Percentiles rank a stretch among this genome's conserved stretches.
These are phyloP conservation scores for Regulus satrapa DNA, from an alignment of 2,113 vertebrate species.

Conservation along the genomic window DNA sequence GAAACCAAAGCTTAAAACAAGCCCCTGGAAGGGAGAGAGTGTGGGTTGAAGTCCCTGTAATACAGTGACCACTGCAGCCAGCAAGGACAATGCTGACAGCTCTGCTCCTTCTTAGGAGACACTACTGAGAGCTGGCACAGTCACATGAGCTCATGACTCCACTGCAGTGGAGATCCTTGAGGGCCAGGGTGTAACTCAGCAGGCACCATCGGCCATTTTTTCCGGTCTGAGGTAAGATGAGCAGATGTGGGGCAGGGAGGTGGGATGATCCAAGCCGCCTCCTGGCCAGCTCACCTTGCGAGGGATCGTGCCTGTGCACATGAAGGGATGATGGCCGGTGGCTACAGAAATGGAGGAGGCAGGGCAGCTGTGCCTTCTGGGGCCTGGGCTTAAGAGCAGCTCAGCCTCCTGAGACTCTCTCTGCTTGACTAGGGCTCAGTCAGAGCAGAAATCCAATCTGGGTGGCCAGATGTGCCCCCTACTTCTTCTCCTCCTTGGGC, in stretches of 20 bases:
- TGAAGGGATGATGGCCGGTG: rapidly evolving
- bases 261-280: not conserved
- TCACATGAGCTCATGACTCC: not conserved
- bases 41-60: not conserved
- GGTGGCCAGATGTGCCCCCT: not conserved
- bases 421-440: not conserved
- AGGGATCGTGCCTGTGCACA: not conserved
- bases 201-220: not conserved
- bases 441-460: not conserved
- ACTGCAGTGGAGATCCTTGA: not conserved
- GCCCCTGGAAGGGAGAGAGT: not conserved
- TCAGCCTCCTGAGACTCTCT: not conserved
- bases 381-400: not conserved
- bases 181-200: not conserved
- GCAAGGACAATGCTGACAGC: not conserved
- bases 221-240: not conserved
- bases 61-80: not conserved
- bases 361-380: not conserved
- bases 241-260: not conserved
- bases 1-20: not conserved
- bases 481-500: not conserved
- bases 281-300: rapidly evolving
- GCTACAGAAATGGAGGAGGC: not conserved
- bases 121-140: not conserved
- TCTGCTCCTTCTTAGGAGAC: not conserved